These are phyloP conservation scores for Poecilia wingei DNA, from an alignment of 2,797 vertebrate genomes.

Conservation along the genomic window DNA sequence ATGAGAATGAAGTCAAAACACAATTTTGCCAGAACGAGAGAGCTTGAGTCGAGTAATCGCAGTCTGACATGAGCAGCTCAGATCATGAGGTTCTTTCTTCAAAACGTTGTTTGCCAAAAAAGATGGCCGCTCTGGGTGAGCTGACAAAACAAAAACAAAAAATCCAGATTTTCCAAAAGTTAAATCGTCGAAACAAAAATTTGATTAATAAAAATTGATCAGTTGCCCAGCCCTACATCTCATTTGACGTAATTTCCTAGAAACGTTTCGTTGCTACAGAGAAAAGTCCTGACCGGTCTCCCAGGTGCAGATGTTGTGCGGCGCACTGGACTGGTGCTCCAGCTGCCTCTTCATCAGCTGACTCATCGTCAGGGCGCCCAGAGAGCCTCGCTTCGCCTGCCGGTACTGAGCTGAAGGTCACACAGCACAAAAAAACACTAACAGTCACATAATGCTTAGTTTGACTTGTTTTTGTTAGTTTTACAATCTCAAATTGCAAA, in stretches of 20 bases:
- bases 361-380: conserved; percentile 97
- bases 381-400: conserved; percentile 96
- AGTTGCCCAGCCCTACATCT: not conserved
- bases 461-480: not conserved
- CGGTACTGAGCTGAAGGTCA: conserved; percentile 92
- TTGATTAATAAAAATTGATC: too few relatives aligned
- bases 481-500: not conserved
- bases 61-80: too few relatives aligned
- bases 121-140: too few relatives aligned
- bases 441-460: not conserved
- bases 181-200: too few relatives aligned
- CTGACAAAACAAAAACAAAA: too few relatives aligned
- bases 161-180: too few relatives aligned
- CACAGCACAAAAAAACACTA: conserved; percentile 15
- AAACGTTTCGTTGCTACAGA: not conserved
- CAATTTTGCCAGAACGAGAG: too few relatives aligned
- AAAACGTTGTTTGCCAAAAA: too few relatives aligned
- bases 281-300: conserved; percentile 88
- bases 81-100: too few relatives aligned
- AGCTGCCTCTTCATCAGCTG: conserved; percentile 98
- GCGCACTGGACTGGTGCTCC: conserved; percentile 97
- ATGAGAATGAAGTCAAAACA: too few relatives aligned
- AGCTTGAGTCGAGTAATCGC: too few relatives aligned
- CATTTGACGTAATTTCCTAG: not conserved
- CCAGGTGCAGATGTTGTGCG: conserved; percentile 98